These are phyloP conservation scores for Epinotia nisella DNA, from an alignment of 2,888 invertebrate species.

Conservation along the genomic window DNA sequence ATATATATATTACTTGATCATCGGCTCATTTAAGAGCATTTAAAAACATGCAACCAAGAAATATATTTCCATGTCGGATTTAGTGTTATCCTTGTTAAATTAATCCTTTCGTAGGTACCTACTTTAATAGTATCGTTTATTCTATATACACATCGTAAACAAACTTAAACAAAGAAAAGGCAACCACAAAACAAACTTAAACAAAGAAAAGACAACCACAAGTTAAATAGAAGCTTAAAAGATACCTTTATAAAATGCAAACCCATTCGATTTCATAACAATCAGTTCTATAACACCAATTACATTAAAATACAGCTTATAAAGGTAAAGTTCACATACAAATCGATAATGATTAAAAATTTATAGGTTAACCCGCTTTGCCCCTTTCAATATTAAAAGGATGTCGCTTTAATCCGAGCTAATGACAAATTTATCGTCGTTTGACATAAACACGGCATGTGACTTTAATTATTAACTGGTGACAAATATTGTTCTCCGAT, in stretches of 20 bases:
- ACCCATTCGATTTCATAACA: slow-evolving; percentile 55
- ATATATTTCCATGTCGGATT: too few species aligned
- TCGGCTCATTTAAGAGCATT: too few species aligned
- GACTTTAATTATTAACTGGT: slow-evolving; percentile 8
- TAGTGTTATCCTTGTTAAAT: too few species aligned
- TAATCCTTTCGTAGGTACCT: too few species aligned
- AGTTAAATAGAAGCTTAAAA: slow-evolving; percentile 39
- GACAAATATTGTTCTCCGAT: slow-evolving; percentile 10
- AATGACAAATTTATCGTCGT: slow-evolving; percentile 31
- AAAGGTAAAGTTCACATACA: slow-evolving; percentile 51
- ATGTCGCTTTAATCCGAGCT: slow-evolving; percentile 18
- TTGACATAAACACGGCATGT: slow-evolving; percentile 21
- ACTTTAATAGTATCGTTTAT: not conserved
- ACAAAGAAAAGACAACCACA: not conserved
- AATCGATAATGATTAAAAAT: slow-evolving; percentile 60
- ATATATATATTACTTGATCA: too few species aligned
- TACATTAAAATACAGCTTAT: slow-evolving; percentile 58
- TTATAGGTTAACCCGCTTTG: slow-evolving; percentile 46
- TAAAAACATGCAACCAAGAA: too few species aligned
- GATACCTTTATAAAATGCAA: slow-evolving; percentile 37
- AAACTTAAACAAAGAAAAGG: slow-evolving; percentile 6
- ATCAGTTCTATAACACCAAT: slow-evolving; percentile 61
- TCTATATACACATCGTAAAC: not conserved
- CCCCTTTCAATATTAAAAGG: slow-evolving; percentile 26
- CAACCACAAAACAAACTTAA: not conserved